Evolutionary conservation across 2,888 invertebrate genomes (phyloP).

Genomic region (Cantharis lateralis): DNA sequence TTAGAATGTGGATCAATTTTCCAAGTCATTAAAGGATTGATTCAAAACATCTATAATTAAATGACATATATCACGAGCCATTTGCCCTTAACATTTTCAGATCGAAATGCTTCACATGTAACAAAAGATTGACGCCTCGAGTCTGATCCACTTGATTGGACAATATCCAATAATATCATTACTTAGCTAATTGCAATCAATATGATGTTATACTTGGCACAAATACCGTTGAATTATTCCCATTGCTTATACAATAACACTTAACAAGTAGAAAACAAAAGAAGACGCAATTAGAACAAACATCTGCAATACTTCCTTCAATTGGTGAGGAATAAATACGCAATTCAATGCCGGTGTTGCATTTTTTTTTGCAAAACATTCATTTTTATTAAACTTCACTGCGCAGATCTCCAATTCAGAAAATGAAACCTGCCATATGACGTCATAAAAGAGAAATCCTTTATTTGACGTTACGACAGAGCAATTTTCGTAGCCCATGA

Average conservation of each 20-base stretch:
- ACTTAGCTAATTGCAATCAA: not conserved
- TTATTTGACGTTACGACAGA: no score
- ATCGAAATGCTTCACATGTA: conserved; percentile 11
- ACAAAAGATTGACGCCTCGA: conserved; percentile 11
- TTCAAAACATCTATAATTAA: conserved; percentile 20
- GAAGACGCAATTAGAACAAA: not conserved
- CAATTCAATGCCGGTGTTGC: not conserved
- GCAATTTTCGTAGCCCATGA: no score
- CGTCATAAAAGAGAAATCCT: no score
- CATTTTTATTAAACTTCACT: not conserved
- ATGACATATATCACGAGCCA: not conserved
- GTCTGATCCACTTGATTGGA: conserved; percentile 12
- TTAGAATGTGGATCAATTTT: conserved; percentile 20
- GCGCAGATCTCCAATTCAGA: not conserved
- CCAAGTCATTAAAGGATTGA: conserved; percentile 22
- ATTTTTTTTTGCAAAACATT: not conserved
- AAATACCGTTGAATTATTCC: not conserved
- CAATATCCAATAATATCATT: conserved; percentile 11
- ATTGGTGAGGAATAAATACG: not conserved
- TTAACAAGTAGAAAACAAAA: not conserved
- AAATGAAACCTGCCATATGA: not conserved
- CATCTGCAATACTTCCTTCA: not conserved
- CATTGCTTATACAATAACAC: not conserved
- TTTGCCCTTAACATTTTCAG: conserved; percentile 27
- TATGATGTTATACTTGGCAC: not conserved